Percentiles rank a stretch among this genome's conserved stretches.
These are phyloP conservation scores for Muschampia plurimacula DNA, from an alignment of 2,888 invertebrate genomes.

Conservation along the genomic window DNA sequence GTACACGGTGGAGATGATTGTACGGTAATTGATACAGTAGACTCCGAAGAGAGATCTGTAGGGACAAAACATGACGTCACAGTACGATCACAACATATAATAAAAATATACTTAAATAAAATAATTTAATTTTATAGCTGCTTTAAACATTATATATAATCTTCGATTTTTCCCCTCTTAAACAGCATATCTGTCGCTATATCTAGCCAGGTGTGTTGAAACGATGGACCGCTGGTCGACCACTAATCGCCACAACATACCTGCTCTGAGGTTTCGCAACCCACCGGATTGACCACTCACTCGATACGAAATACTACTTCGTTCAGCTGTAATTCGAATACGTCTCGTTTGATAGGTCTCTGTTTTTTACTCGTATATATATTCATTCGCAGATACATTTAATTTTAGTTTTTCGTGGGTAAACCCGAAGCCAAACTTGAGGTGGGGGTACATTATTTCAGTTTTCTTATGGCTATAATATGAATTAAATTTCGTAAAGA, in stretches of 20 bases:
- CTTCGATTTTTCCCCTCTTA: conserved; percentile 43
- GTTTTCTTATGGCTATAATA: too few relatives aligned
- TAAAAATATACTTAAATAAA: too few relatives aligned
- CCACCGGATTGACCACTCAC: conserved; percentile 75
- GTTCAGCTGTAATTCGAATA: conserved; percentile 65
- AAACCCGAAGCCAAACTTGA: too few relatives aligned
- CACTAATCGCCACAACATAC: conserved; percentile 80
- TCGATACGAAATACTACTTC: conserved; percentile 71
- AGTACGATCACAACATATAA: too few relatives aligned
- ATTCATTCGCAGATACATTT: background rate
- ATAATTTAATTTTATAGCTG: too few relatives aligned
- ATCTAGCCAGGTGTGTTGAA: conserved; percentile 72
- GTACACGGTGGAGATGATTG: too few relatives aligned
- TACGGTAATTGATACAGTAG: too few relatives aligned
- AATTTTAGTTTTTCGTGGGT: too few relatives aligned
- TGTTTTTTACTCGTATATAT: background rate
- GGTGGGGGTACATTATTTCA: too few relatives aligned
- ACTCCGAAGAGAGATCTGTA: too few relatives aligned
- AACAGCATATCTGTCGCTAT: conserved; percentile 61
- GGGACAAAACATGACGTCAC: too few relatives aligned
- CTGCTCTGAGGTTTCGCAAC: conserved; percentile 68
- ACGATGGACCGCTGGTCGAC: conserved; percentile 76
- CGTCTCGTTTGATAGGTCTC: conserved; percentile 50
- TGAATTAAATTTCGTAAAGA: too few relatives aligned
- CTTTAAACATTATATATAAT: background rate